Conservation (phyloP, 2,113 vertebrate genomes). For the Sturnus vulgaris region DNA sequence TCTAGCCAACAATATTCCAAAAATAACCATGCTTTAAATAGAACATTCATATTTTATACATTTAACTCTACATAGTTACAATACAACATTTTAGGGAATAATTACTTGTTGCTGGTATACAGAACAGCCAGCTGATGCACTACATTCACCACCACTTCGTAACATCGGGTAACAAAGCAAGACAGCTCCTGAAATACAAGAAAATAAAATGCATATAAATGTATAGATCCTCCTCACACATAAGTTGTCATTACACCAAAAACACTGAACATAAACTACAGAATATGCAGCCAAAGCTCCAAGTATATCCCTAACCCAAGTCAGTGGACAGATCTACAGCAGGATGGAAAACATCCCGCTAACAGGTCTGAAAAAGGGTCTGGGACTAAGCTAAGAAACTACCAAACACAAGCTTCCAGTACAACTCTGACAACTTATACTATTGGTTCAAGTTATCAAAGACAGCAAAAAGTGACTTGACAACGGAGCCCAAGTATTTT, state of each 20-base stretch:
- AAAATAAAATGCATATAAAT: not conserved
- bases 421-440: not conserved
- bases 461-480: not conserved
- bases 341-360: not conserved
- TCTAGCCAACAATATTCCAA: not conserved
- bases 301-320: not conserved
- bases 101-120: constrained; percentile 96
- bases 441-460: not conserved
- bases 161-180: constrained; percentile 94
- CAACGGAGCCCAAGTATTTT: not conserved
- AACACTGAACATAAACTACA: not conserved
- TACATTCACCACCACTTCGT: constrained; percentile 93
- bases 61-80: not conserved
- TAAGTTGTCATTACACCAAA: not conserved
- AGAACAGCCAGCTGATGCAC: constrained; percentile 94
- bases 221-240: not conserved
- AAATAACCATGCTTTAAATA: not conserved
- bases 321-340: not conserved
- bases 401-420: not conserved
- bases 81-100: constrained; percentile 5
- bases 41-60: not conserved
- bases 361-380: not conserved
- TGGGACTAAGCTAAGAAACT: not conserved
- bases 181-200: constrained; percentile 88
- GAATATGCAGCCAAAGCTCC: not conserved